A percentile compares a stretch with the other conserved stretches of the same genome.
Evolutionary conservation across 2,113 vertebrate species (phyloP).

Genomic region (Mohoua ochrocephala): DNA sequence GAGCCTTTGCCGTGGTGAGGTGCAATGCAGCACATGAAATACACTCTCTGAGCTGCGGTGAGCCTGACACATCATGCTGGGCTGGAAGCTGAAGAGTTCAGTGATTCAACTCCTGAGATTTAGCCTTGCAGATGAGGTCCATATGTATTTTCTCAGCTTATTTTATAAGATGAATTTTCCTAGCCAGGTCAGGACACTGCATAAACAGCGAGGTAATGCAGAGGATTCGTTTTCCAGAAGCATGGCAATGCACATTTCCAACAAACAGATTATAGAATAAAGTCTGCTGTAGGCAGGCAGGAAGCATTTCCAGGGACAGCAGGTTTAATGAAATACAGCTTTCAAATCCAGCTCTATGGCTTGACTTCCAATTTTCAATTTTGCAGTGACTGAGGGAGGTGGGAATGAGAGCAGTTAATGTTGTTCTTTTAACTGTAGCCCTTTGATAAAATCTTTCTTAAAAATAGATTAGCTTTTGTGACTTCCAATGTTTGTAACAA

Average conservation of each 20-base stretch:
- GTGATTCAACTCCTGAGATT: neutral
- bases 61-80: neutral
- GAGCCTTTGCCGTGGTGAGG: neutral
- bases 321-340: neutral
- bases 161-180: neutral
- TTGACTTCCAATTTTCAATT: neutral
- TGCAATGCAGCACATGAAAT: rapidly evolving
- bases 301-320: neutral
- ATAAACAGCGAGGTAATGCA: neutral
- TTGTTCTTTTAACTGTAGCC: neutral
- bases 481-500: neutral
- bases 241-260: neutral
- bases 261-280: neutral
- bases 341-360: neutral
- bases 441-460: neutral
- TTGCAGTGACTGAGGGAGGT: neutral
- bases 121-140: neutral
- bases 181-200: neutral
- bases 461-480: neutral
- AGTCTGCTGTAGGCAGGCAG: neutral
- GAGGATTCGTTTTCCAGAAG: neutral
- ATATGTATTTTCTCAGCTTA: neutral
- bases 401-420: neutral
- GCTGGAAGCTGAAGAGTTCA: neutral
- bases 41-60: rapidly evolving